Percentiles rank a stretch among this genome's conserved stretches.
phyloP scores from a whole-genome alignment of 2,888 invertebrate species.

The Acanthosepion pharaonis region DNA sequence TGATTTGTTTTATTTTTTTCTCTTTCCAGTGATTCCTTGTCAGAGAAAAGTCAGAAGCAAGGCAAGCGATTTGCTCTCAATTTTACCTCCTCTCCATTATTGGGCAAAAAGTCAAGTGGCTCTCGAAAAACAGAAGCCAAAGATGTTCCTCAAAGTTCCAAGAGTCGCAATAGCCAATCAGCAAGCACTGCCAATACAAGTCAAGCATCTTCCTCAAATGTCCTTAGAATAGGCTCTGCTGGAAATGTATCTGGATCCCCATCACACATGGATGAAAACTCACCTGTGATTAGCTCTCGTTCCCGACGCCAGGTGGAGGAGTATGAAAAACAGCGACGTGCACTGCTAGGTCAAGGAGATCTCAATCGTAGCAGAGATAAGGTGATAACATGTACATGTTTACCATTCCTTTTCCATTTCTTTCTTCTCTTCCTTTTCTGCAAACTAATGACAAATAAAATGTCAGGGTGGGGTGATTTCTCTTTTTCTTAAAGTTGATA shows the following conservation, averaged over 20 bases:
- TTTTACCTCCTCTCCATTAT: slow-evolving; percentile 60
- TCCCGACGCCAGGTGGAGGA: slow-evolving; percentile 55
- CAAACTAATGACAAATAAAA: background rate
- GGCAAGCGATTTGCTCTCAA: slow-evolving; percentile 58
- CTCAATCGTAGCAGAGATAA: slow-evolving; percentile 25
- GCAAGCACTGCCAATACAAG: background rate
- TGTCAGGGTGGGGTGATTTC: background rate
- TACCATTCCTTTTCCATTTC: background rate
- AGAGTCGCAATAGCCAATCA: background rate
- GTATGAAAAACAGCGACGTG: slow-evolving; percentile 59
- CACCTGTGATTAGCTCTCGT: background rate
- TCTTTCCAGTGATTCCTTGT: slow-evolving; percentile 76
- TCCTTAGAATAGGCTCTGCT: slow-evolving; percentile 1
- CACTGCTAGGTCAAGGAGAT: slow-evolving; percentile 54
- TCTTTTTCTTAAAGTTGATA: background rate
- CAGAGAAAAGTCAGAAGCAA: slow-evolving; percentile 75
- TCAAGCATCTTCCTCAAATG: background rate
- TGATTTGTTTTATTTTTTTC: slow-evolving; percentile 40
- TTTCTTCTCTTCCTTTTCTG: background rate
- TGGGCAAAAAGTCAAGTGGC: slow-evolving; percentile 56
- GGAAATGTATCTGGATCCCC: slow-evolving; percentile 25
- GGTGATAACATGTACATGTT: slow-evolving; percentile 25
- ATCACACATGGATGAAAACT: background rate
- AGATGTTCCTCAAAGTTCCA: background rate
- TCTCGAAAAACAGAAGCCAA: slow-evolving; percentile 20